Evolutionary conservation across 2,797 vertebrate genomes (phyloP).

Genomic region (Fringilla coelebs): DNA sequence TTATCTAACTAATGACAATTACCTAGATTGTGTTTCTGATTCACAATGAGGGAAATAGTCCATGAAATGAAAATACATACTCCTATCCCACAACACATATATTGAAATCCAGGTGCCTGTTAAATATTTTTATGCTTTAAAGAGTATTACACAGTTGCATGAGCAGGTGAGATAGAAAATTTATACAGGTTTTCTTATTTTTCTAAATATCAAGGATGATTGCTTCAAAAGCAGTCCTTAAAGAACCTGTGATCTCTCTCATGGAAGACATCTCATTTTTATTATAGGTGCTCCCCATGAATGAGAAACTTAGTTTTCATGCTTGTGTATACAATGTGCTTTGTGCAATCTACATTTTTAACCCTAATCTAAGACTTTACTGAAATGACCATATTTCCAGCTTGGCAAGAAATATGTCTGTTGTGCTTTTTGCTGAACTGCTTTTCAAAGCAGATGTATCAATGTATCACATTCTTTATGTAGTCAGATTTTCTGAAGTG

Average conservation of each 20-base stretch:
- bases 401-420: background rate
- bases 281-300: background rate
- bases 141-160: background rate
- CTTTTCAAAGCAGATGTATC: background rate
- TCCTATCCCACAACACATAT: background rate
- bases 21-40: background rate
- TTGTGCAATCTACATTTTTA: background rate
- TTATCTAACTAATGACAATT: slow-evolving; percentile 4
- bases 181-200: background rate
- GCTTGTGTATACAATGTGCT: background rate
- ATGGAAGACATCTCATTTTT: background rate
- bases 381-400: background rate
- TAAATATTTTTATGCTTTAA: background rate
- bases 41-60: background rate
- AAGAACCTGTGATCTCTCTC: background rate
- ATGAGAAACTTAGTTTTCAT: background rate
- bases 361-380: background rate
- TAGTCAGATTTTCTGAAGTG: background rate
- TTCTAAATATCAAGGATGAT: background rate
- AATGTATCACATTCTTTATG: background rate
- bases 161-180: background rate
- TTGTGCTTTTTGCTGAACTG: background rate
- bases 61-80: slow-evolving; percentile 14
- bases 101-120: background rate
- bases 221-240: background rate